Conservation (phyloP, 2,888 invertebrate genomes). For the Heteropelma amictum region DNA sequence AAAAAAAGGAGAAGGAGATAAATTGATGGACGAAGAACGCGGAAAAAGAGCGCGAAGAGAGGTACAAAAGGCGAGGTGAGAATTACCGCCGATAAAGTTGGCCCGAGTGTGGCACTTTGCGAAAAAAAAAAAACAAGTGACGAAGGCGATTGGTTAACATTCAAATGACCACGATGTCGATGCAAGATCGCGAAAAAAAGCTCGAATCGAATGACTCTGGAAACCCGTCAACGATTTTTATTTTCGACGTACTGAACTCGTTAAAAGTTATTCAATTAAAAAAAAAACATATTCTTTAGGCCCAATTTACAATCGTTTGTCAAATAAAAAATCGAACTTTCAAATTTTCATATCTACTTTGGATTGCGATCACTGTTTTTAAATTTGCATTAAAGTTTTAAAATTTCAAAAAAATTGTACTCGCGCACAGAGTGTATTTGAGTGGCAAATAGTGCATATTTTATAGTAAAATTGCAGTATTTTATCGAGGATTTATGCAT, state of each 20-base stretch:
- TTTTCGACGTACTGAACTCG: background rate
- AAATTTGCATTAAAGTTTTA: no score
- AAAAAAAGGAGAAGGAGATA: background rate
- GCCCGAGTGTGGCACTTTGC: slow-evolving; percentile 1
- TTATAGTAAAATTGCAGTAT: no score
- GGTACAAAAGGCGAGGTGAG: background rate
- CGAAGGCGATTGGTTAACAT: slow-evolving; percentile 66
- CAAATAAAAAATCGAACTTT: no score
- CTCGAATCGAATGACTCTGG: background rate
- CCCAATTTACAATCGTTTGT: no score
- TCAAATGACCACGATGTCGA: no score
- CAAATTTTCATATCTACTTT: no score
- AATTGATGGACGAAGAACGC: background rate
- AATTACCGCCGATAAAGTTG: slow-evolving; percentile 52
- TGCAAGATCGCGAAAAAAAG: background rate
- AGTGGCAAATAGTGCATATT: no score
- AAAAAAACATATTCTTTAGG: no score
- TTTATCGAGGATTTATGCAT: background rate
- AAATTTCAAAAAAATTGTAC: no score
- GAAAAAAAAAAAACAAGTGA: slow-evolving; percentile 56
- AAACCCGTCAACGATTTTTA: background rate
- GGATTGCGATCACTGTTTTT: no score
- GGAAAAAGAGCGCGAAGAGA: background rate
- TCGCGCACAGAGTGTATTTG: no score
- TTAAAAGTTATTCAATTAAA: background rate